Evolutionary conservation across 2,888 invertebrate species (phyloP).

Genomic region (Agrochola lota): DNA sequence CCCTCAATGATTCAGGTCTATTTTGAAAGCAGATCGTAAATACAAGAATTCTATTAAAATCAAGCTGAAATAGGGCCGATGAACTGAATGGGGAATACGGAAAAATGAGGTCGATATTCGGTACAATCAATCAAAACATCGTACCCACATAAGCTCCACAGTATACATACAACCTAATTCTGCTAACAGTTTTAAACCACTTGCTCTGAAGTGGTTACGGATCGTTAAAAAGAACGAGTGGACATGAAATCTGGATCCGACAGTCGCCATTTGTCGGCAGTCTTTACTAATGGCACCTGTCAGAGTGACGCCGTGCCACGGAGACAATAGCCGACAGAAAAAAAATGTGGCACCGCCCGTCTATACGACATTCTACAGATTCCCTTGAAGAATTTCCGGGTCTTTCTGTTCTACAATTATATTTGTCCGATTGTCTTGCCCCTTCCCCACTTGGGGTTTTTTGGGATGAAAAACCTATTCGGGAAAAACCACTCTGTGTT

Average conservation of each 20-base stretch:
- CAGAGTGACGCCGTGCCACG: slow-evolving; percentile 68
- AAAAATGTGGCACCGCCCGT: slow-evolving; percentile 64
- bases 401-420: slow-evolving; percentile 49
- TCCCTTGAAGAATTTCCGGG: slow-evolving; percentile 70
- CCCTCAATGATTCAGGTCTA: slow-evolving; percentile 34
- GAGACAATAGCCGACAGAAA: slow-evolving; percentile 74
- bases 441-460: slow-evolving; percentile 11
- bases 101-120: slow-evolving; percentile 17
- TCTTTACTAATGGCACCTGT: slow-evolving; percentile 81
- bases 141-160: background rate
- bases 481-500: slow-evolving; percentile 5
- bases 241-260: slow-evolving; percentile 71
- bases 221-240: slow-evolving; percentile 56
- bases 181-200: slow-evolving; percentile 23
- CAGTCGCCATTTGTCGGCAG: slow-evolving; percentile 76
- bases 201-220: slow-evolving; percentile 28
- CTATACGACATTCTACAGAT: slow-evolving; percentile 64
- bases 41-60: slow-evolving; percentile 10
- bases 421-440: slow-evolving; percentile 24
- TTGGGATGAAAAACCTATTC: background rate
- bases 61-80: slow-evolving; percentile 11
- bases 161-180: slow-evolving; percentile 14
- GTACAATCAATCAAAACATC: background rate
- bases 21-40: slow-evolving; percentile 38
- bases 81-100: background rate